Conservation (phyloP, 2,113 vertebrate genomes). For the Geococcyx californianus region DNA sequence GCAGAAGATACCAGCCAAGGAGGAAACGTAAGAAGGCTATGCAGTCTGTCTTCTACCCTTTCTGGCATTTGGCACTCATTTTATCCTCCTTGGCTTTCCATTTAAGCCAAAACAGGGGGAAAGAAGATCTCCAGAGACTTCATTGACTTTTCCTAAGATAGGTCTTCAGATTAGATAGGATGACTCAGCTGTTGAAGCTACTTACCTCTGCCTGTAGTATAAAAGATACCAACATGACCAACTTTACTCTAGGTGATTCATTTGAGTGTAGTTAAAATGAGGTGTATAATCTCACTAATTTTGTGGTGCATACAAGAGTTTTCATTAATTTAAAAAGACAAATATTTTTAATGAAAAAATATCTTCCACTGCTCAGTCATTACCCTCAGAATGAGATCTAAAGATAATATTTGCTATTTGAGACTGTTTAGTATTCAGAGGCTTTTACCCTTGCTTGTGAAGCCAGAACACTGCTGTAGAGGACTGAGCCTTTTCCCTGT, state of each 20-base stretch:
- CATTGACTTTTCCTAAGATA: neutral
- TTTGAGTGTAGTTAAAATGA: neutral
- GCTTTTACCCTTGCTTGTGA: neutral
- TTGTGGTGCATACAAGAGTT: neutral
- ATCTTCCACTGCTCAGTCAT: neutral
- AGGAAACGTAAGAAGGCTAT: neutral
- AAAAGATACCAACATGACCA: neutral
- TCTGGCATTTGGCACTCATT: neutral
- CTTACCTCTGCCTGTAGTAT: neutral
- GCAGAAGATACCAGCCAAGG: neutral
- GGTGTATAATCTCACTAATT: neutral
- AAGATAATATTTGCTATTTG: neutral
- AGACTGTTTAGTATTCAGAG: neutral
- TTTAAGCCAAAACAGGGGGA: neutral
- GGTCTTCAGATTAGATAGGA: neutral
- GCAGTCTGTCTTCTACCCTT: accelerated
- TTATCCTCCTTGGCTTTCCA: neutral
- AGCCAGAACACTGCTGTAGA: neutral
- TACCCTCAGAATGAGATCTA: neutral
- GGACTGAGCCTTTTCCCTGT: neutral
- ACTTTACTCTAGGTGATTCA: neutral
- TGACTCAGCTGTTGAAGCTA: neutral
- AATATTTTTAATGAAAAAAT: neutral
- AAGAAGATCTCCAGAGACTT: neutral
- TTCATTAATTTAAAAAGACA: neutral